Evolutionary conservation across 2,113 vertebrate genomes (phyloP), one percentile per base, ranked within the genome.

Genomic region (Hydrochoerus hydrochaeris): DNA sequence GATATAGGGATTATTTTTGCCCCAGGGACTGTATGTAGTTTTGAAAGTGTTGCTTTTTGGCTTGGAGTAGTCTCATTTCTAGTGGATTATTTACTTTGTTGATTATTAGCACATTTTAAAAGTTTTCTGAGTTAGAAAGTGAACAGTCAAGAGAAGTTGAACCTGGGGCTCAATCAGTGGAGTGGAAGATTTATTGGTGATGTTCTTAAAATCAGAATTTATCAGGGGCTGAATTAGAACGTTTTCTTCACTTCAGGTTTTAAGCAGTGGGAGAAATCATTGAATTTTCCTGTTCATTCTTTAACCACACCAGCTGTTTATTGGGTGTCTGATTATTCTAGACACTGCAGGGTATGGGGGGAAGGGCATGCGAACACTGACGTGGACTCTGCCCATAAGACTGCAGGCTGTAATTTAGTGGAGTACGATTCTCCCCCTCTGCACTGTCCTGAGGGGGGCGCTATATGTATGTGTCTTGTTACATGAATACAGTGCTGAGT

Each of bases 171-270:
- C 84, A 49, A 69, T 58, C 73, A 85, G 1, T 65, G 28, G 69
- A 62, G 0, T 71, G 28, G 20, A 57, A 54, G 54, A 54, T 92
- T 87, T 84, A 52, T 62, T 73, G 32, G 65, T 92, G 46, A 28
- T 80, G 13, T 80, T 38, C 73, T 95, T 71, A 88, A 77, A 71
- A 81, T 62, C 5, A 24, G 44, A 85, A 93, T 93, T 96, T 86
- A 41, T 95, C 44, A 65, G 49, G 38, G 13, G 11, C 44, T 54
- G 1, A 8, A 0, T 54, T n/a, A 80, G 46, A 67, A 30, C 20
- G 67, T 41, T 30, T 67, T 85, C 94, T 96, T 96, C 24, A 85
- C 16, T 78, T 91, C 11, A 52, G 10, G 71, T 91, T 80, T 88
- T 89, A 75, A 67, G 9, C 71, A 38, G 38, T 44, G 10, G 46